Evolutionary conservation across 2,888 invertebrate species (phyloP).

Genomic region (Leptodirus hochenwartii): DNA sequence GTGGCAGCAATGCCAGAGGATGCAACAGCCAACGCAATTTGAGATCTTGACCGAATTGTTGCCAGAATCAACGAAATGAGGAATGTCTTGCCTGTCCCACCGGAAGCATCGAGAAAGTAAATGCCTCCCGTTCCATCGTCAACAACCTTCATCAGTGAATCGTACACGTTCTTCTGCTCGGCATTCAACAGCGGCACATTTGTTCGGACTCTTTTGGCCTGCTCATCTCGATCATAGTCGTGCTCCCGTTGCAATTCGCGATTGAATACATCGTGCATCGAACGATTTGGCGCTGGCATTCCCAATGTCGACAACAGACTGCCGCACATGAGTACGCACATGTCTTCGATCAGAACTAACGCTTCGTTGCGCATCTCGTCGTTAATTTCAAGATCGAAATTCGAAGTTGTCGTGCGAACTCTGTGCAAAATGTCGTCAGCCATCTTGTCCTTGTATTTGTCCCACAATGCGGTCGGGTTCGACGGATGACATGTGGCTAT

Average conservation of each 20-base stretch:
- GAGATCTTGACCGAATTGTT: slow-evolving; percentile 16
- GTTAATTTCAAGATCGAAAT: not conserved
- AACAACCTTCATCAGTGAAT: slow-evolving; percentile 15
- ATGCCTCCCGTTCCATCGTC: slow-evolving; percentile 11
- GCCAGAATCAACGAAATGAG: slow-evolving; percentile 21
- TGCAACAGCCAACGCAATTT: slow-evolving; percentile 22
- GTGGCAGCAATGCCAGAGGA: slow-evolving; percentile 26
- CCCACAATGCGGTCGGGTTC: slow-evolving; percentile 6
- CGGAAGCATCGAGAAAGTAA: slow-evolving; percentile 17
- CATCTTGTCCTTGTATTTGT: slow-evolving; percentile 8
- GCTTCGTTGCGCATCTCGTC: not conserved
- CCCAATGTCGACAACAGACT: slow-evolving; percentile 3
- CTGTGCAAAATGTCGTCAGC: slow-evolving; percentile 9
- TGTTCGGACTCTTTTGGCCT: slow-evolving; percentile 10
- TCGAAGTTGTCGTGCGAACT: slow-evolving; percentile 4
- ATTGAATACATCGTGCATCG: slow-evolving; percentile 12
- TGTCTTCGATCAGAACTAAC: not conserved
- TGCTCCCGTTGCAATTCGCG: slow-evolving; percentile 12
- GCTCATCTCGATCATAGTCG: slow-evolving; percentile 12
- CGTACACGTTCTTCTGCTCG: slow-evolving; percentile 14
- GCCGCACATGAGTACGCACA: slow-evolving; percentile 1
- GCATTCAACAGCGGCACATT: slow-evolving; percentile 12
- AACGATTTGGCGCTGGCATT: slow-evolving; percentile 8
- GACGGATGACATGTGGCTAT: slow-evolving; percentile 6
- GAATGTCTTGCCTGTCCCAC: slow-evolving; percentile 24